Percentiles rank a stretch among this genome's conserved stretches.
These are phyloP conservation scores for Rallus crepitans DNA, from an alignment of 2,797 vertebrate genomes.

Conservation along the genomic window DNA sequence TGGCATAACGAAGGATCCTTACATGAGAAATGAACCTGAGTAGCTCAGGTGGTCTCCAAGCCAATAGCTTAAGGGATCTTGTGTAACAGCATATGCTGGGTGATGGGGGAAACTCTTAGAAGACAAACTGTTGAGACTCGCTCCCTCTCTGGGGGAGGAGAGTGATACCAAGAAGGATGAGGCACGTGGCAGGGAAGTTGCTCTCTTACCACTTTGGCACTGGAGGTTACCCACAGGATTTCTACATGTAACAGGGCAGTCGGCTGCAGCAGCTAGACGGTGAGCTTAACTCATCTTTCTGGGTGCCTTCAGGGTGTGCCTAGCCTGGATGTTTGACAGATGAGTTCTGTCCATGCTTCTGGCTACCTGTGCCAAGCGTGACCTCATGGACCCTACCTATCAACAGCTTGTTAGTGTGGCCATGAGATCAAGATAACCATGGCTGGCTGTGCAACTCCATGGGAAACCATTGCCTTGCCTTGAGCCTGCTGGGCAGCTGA, in stretches of 20 bases:
- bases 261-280: background rate
- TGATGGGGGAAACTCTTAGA: background rate
- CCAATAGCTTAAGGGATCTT: background rate
- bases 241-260: rapidly evolving
- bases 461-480: background rate
- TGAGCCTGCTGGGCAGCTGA: too few species aligned
- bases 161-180: background rate
- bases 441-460: background rate
- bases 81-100: rapidly evolving
- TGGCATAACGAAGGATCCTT: background rate
- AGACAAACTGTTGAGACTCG: background rate
- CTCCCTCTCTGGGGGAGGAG: background rate
- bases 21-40: background rate
- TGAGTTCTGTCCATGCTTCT: background rate
- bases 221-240: background rate
- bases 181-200: background rate
- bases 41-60: background rate
- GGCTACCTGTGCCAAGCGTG: background rate
- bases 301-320: background rate
- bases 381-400: background rate
- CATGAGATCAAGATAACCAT: too few species aligned
- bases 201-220: background rate
- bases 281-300: background rate
- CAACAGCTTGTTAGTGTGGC: background rate
- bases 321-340: rapidly evolving